These are phyloP conservation scores for Brachionus plicatilis DNA, from an alignment of 1,140 invertebrate genomes.

Conservation along the genomic window DNA sequence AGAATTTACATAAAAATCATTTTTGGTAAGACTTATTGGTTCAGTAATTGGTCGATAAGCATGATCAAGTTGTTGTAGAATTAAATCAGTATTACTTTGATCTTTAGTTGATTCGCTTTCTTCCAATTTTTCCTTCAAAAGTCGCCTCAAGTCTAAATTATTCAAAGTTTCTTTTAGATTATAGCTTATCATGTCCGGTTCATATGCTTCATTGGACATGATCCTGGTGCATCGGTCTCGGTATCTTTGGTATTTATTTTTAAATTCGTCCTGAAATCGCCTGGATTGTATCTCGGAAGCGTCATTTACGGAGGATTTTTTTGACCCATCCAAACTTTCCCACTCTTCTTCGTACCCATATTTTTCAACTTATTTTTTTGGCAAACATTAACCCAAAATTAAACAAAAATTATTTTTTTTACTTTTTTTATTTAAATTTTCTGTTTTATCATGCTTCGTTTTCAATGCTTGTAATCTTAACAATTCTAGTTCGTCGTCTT, in stretches of 20 bases:
- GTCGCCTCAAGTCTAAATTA: neutral
- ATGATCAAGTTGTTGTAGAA: neutral
- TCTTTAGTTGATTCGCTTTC: neutral
- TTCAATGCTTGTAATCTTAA: neutral
- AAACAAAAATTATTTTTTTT: neutral
- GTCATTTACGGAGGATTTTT: neutral
- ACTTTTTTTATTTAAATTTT: neutral
- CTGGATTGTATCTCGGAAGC: neutral
- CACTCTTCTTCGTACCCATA: neutral
- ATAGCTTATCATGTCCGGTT: neutral
- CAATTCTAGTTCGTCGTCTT: neutral
- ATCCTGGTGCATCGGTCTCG: neutral
- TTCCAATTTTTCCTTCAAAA: neutral
- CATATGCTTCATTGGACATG: conserved; percentile 23
- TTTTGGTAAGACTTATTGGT: neutral
- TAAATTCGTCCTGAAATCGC: neutral
- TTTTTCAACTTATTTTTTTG: neutral
- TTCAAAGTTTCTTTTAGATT: conserved; percentile 18
- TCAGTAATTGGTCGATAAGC: conserved; percentile 10
- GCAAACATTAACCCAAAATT: neutral
- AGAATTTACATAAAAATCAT: conserved; percentile 23
- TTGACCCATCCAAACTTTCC: neutral
- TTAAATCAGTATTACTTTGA: neutral
- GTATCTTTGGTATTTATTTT: conserved; percentile 3
- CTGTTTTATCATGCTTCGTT: neutral